A percentile compares a stretch with the other conserved stretches of the same genome.
These are phyloP conservation scores for Ranitomeya imitator DNA, from an alignment of 2,113 vertebrate species.

Conservation along the genomic window DNA sequence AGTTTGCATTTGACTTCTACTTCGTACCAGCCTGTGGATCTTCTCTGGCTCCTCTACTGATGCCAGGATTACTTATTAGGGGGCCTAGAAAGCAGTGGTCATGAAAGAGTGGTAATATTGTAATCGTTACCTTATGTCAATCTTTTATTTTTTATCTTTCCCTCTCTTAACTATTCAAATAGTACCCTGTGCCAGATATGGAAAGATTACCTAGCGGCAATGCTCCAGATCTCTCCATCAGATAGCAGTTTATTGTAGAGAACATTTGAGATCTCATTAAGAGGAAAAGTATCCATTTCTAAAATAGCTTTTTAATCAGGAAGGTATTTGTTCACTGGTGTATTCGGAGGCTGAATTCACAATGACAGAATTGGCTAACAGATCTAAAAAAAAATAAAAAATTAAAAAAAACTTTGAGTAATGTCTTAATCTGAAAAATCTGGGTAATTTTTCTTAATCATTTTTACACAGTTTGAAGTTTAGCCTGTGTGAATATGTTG, in stretches of 20 bases:
- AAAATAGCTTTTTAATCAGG: slow-evolving; percentile 55
- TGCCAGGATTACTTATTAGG: too few species aligned
- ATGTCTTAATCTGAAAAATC: slow-evolving; percentile 37
- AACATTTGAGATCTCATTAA: slow-evolving; percentile 52
- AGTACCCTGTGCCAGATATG: neutral
- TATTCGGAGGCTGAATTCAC: slow-evolving; percentile 15
- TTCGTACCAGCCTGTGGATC: too few species aligned
- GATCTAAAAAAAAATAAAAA: slow-evolving; percentile 41
- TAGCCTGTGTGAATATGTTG: neutral
- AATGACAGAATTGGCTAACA: slow-evolving; percentile 49
- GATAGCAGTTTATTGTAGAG: neutral
- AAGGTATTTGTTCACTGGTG: slow-evolving; percentile 58
- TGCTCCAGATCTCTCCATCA: neutral
- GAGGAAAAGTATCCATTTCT: slow-evolving; percentile 55
- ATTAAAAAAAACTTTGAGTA: slow-evolving; percentile 26
- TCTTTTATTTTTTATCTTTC: neutral
- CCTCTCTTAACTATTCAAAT: neutral
- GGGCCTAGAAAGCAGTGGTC: too few species aligned
- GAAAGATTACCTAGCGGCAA: neutral
- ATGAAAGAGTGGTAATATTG: too few species aligned
- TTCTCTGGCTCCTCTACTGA: too few species aligned
- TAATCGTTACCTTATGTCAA: too few species aligned
- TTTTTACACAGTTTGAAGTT: neutral
- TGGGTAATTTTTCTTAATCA: slow-evolving; percentile 32
- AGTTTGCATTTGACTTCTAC: too few species aligned